Base-by-base conservation (phyloP, 2,888 invertebrate species). In the Muscina levida region DNA sequence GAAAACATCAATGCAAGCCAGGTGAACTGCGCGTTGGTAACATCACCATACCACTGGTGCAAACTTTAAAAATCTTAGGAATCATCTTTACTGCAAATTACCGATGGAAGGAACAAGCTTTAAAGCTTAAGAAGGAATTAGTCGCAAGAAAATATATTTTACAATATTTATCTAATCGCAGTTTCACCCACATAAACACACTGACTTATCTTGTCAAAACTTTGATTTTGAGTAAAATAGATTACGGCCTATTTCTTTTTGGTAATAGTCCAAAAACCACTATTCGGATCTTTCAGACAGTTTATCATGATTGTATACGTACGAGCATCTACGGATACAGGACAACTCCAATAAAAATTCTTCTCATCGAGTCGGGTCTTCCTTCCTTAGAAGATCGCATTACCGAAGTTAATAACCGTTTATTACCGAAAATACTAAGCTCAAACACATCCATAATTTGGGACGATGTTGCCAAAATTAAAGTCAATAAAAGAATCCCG, bases 31-130 rank as follows among this genome's bases (percentile, higher is more conserved):
- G 31, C 3, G 22, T 59, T 3, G 48, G 39, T 6, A 46, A 31
- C 13, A 4, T 39, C n/a, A 37, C 1, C 8, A 72, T 72, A 1
- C 8, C 62, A 24, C 51, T 62, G 3, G 65, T 72, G 1, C 13
- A 62, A 0, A 39, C 39, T 24, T 19, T 72, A 0, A 53, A 17
- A 15, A 72, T 72, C 1, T 17, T 72, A 2, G 53, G 53, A 8
- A 3, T 65, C 1, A 46, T 71, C 11, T 71, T 57, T 4, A n/a
- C 44, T 22, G 46, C 56, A 56, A 71, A 57, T 1, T 57, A 57
- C 26, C 59, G 71, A 11, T 72, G 72, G 72, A 17, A 72, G 2
- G 62, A 72, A 48, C 72, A 62, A 3, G 48, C 59, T 2, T 6
- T 46, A 24, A 37, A 26, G 2, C 59, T 72, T n/a, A 72, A 72